phyloP scores from a whole-genome alignment of 2,113 vertebrate genomes.

The Leptocoma aspasia region DNA sequence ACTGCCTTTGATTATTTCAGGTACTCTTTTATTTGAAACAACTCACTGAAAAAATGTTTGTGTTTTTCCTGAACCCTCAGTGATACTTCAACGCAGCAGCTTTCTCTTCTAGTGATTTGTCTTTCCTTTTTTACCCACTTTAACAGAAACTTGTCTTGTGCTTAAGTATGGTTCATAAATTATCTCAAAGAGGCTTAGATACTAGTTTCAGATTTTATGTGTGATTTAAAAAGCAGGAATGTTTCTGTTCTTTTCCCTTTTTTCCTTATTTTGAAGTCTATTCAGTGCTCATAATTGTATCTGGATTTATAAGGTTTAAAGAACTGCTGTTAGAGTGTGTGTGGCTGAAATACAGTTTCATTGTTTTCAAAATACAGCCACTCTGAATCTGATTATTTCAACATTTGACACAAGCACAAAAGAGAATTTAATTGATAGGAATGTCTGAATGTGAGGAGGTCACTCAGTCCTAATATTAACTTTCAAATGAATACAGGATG shows the following conservation, averaged over 20 bases:
- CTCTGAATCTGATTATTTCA: background rate
- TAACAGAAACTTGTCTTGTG: background rate
- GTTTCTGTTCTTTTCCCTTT: background rate
- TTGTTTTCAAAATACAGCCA: background rate
- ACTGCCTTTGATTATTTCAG: slow-evolving; percentile 98
- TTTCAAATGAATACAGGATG: background rate
- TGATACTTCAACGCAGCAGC: background rate
- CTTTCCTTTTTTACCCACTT: background rate
- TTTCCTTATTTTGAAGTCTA: background rate
- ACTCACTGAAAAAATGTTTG: background rate
- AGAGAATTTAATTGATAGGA: background rate
- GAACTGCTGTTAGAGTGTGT: background rate
- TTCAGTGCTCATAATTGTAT: background rate
- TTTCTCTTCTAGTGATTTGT: background rate
- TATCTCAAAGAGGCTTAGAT: background rate
- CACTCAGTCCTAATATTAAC: background rate
- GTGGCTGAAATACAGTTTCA: background rate
- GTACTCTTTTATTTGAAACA: slow-evolving; percentile 58
- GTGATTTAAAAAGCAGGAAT: background rate
- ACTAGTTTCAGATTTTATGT: background rate
- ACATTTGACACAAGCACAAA: background rate
- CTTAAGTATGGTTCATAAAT: background rate
- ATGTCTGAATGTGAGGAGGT: background rate
- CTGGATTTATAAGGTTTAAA: background rate
- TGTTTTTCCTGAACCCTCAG: background rate